Base-by-base conservation (phyloP, 2,888 invertebrate species). In the Scelioninae gen. 1 region DNA sequence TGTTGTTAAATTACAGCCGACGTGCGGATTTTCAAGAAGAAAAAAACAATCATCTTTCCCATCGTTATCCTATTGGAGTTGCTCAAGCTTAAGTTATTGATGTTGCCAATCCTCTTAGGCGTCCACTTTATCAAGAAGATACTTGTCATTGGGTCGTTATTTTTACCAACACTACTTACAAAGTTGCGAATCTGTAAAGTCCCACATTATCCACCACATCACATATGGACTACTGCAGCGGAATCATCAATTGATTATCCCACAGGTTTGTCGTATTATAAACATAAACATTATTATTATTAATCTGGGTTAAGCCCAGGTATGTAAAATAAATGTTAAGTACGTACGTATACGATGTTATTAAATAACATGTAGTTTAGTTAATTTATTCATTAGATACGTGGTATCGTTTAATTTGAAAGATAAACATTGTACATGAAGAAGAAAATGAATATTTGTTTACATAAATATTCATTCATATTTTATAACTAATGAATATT, bases 11-110 rank as follows among this genome's bases (percentile, higher is more conserved):
- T 84, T 82, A 8, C 75, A 82, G 84, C 47, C 8, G 79, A 80
- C 13, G 34, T 58, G 53, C 83, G 87, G 43, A 63, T 87, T 29
- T 85, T 87, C 76, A 96, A 96, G 92, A 93, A 97, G 87, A 97
- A 97, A 94, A 97, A 97, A 91, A 94, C 96, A 49, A 95, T 97
- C 90, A 96, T 97, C 85, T 78, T 93, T 15, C 92, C 92, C 8
- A 47, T 92, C 62, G 87, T 92, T 3, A 91, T 92, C 55, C 83
- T 93, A 11, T 71, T 92, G 74, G 91, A 92, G 60, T 85, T 93
- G 31, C 32, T 93, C n/a, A 93, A 92, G 82, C 60, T 93, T 56
- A 95, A 95, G 86, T 88, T 95, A 10, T 88, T 95, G 49, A 91
- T 95, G 29, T 92, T 95, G 0, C 95, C 95, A 0, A 93, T 95